A percentile compares a stretch with the other conserved stretches of the same genome.
phyloP scores from a whole-genome alignment of 53 echinoderm and acorn worm genomes.

The Antedon mediterranea region DNA sequence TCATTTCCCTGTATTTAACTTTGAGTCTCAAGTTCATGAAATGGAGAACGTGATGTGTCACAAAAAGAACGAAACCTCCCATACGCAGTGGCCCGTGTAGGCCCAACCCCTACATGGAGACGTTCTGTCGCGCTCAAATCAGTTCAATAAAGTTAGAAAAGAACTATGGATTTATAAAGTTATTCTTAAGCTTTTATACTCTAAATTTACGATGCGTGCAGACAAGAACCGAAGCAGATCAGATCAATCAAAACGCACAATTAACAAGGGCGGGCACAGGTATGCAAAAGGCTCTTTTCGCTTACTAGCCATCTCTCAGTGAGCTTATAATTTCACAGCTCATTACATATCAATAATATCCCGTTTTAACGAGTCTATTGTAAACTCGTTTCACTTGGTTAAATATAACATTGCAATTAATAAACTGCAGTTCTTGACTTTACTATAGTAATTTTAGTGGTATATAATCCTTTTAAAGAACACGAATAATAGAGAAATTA shows the following conservation, averaged over 20 bases:
- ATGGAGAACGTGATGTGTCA: background rate
- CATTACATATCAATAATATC: background rate
- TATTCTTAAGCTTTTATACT: background rate
- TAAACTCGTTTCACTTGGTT: background rate
- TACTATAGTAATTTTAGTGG: background rate
- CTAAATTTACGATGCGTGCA: background rate
- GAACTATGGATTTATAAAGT: background rate
- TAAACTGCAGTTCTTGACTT: background rate
- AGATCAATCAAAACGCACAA: background rate
- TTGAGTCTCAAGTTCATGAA: background rate
- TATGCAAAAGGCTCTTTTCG: background rate
- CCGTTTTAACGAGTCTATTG: background rate
- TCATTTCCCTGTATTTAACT: too few species aligned
- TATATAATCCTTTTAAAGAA: background rate
- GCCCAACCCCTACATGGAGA: background rate
- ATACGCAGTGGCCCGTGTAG: background rate
- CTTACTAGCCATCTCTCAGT: background rate
- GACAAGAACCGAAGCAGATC: background rate
- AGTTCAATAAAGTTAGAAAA: background rate
- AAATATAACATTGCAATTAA: background rate
- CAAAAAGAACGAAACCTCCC: background rate
- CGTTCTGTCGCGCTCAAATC: background rate
- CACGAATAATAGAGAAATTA: conserved; percentile 1
- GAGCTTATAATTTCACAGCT: background rate
- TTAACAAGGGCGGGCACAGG: background rate